Evolutionary conservation across 2,888 invertebrate genomes (phyloP).

Genomic region (Mesodorylaimus sp.): DNA sequence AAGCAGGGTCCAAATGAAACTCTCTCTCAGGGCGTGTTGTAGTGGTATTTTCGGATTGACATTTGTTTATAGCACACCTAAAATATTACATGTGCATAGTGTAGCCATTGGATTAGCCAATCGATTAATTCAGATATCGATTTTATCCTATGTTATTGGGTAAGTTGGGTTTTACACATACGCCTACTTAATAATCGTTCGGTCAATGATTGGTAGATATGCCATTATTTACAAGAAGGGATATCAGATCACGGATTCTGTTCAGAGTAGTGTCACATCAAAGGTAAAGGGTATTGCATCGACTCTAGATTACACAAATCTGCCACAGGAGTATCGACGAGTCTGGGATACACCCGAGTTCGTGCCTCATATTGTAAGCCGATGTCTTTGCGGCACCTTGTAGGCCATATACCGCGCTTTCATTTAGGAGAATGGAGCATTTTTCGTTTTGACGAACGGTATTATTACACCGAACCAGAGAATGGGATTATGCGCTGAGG

Average conservation of each 20-base stretch:
- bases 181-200: too few species aligned
- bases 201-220: conserved; percentile 23
- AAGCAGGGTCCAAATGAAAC: too few species aligned
- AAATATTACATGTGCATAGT: not conserved
- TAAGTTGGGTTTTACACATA: too few species aligned
- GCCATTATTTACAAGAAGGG: conserved; percentile 37
- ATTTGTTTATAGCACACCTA: not conserved
- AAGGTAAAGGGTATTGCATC: conserved; percentile 37
- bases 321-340: too few species aligned
- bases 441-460: not conserved
- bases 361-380: conserved; percentile 26
- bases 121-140: not conserved
- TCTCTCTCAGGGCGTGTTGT: too few species aligned
- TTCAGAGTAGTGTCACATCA: conserved; percentile 34
- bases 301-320: conserved; percentile 12
- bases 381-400: not conserved
- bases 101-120: not conserved
- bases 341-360: conserved; percentile 39
- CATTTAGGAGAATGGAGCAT: not conserved
- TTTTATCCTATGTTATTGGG: not conserved
- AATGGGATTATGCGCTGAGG: not conserved
- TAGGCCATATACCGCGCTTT: too few species aligned
- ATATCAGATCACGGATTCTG: conserved; percentile 35
- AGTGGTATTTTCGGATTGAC: too few species aligned
- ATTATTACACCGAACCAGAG: not conserved